phyloP scores from a whole-genome alignment of 2,888 invertebrate species.

The Spatulosminthurus flaviceps region DNA sequence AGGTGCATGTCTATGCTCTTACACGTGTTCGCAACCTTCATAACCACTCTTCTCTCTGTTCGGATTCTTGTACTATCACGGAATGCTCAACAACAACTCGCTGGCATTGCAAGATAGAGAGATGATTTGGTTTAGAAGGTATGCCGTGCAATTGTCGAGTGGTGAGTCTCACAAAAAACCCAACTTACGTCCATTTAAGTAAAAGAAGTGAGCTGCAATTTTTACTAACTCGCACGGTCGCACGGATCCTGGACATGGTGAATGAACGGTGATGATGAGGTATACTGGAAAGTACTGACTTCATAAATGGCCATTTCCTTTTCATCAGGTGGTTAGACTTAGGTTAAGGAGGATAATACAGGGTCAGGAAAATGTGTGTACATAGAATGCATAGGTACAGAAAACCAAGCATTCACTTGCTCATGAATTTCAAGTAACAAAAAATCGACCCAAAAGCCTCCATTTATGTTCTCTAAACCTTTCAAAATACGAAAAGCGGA shows the following conservation, averaged over 20 bases:
- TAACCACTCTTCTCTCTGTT: neutral
- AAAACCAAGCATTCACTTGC: no score
- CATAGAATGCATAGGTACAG: no score
- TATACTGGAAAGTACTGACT: neutral
- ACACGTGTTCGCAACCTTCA: neutral
- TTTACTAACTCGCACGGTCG: neutral
- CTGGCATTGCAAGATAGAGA: neutral
- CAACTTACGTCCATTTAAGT: neutral
- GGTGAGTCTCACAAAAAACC: neutral
- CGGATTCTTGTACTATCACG: no score
- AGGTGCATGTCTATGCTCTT: neutral
- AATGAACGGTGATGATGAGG: neutral
- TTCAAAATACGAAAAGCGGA: neutral
- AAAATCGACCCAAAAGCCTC: neutral
- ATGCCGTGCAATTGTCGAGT: constrained; percentile 7
- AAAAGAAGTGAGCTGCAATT: neutral
- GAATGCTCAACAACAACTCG: no score
- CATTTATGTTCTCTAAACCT: neutral
- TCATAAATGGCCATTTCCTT: neutral
- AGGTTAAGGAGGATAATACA: neutral
- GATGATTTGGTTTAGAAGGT: neutral
- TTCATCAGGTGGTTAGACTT: neutral
- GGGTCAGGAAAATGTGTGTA: neutral
- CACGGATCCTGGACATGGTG: neutral
- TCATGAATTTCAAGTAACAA: no score